Evolutionary conservation across 1,140 invertebrate genomes (phyloP).

Genomic region (Tetramorium parvispinum): DNA sequence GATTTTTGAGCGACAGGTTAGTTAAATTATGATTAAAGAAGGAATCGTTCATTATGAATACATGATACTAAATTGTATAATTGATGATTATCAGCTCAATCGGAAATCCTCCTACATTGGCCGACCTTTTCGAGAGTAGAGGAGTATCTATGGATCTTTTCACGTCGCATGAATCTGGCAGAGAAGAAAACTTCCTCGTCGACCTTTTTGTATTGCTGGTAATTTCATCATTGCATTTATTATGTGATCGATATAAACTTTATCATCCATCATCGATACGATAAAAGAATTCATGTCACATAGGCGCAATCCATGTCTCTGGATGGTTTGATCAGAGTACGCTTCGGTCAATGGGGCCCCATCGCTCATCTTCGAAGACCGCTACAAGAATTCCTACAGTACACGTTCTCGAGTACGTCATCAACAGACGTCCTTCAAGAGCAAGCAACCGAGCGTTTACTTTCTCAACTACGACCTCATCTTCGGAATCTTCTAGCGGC

Average conservation of each 20-base stretch:
- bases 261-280: background rate
- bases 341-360: constrained; percentile 64
- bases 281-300: background rate
- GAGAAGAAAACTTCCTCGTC: constrained; percentile 70
- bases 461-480: constrained; percentile 69
- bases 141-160: constrained; percentile 54
- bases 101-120: constrained; percentile 50
- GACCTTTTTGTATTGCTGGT: constrained; percentile 74
- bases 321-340: constrained; percentile 69
- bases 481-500: constrained; percentile 64
- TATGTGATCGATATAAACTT: background rate
- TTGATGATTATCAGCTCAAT: constrained; percentile 26
- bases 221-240: constrained; percentile 48
- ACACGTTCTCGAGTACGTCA: constrained; percentile 70
- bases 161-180: constrained; percentile 18
- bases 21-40: background rate
- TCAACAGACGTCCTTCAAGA: constrained; percentile 65
- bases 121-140: constrained; percentile 62
- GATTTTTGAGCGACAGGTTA: constrained; percentile 62
- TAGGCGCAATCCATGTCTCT: constrained; percentile 74
- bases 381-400: constrained; percentile 73
- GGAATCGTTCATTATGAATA: background rate
- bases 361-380: constrained; percentile 73
- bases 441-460: constrained; percentile 70
- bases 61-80: background rate